Evolutionary conservation across 2,888 invertebrate species (phyloP).

Genomic region (Incurvaria masculella): DNA sequence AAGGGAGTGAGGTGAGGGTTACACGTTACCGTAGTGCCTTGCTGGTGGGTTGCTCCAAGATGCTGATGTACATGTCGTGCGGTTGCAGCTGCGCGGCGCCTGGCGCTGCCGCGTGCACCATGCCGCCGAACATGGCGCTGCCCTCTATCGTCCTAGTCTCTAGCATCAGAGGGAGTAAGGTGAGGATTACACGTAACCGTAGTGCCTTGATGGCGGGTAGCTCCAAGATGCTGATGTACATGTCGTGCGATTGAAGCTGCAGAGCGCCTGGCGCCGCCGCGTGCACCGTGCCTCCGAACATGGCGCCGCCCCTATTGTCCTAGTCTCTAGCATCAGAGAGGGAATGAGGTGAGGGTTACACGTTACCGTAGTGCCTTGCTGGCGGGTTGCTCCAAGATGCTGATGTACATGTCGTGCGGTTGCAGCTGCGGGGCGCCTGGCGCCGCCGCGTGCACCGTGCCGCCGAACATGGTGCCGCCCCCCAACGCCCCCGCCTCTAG

Average conservation of each 20-base stretch:
- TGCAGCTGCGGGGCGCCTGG: slow-evolving; percentile 14
- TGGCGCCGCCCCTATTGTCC: slow-evolving; percentile 46
- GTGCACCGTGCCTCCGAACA: not conserved
- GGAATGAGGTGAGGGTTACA: too few species aligned
- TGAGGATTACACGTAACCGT: slow-evolving; percentile 38
- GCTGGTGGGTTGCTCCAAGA: slow-evolving; percentile 88
- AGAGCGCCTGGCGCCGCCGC: slow-evolving; percentile 4
- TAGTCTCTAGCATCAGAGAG: too few species aligned
- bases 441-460: too few species aligned
- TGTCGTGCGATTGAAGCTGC: slow-evolving; percentile 4
- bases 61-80: too few species aligned
- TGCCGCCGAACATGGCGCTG: too few species aligned
- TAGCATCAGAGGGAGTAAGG: too few species aligned
- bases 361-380: slow-evolving; percentile 77
- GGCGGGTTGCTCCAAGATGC: slow-evolving; percentile 88
- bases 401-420: not conserved
- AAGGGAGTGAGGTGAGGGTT: too few species aligned
- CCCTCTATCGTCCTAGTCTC: too few species aligned
- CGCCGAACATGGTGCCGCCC: too few species aligned
- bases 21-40: slow-evolving; percentile 72
- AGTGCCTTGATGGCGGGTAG: slow-evolving; percentile 91
- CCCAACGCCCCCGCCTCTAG: too few species aligned
- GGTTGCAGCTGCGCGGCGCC: too few species aligned
- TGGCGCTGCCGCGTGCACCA: too few species aligned
- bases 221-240: slow-evolving; percentile 61